A percentile compares a stretch with the other conserved stretches of the same genome.
phyloP scores from a whole-genome alignment of 1,140 invertebrate species.

The Drosophila chauvacae region DNA sequence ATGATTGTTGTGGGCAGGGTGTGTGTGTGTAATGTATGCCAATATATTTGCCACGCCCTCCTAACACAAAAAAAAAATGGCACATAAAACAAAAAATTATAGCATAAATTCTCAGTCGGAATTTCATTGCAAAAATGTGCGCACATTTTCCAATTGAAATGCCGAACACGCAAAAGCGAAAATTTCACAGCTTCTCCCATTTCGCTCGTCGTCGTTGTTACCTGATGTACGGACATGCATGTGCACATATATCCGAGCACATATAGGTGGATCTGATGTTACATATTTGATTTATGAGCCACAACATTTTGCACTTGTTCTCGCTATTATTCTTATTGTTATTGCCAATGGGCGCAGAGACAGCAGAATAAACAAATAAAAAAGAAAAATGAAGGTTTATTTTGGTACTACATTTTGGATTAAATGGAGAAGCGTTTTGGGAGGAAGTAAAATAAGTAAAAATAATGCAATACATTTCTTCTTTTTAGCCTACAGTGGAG shows the following conservation, averaged over 20 bases:
- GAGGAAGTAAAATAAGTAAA: not conserved
- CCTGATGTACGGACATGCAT: slow-evolving; percentile 26
- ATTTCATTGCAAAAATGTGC: slow-evolving; percentile 65
- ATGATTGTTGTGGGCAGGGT: slow-evolving; percentile 64
- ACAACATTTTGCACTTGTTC: slow-evolving; percentile 54
- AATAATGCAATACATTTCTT: not conserved
- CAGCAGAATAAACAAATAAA: slow-evolving; percentile 10
- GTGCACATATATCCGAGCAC: slow-evolving; percentile 1
- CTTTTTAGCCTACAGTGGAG: not conserved
- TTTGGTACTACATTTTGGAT: not conserved
- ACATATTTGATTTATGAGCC: slow-evolving; percentile 69
- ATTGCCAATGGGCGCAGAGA: slow-evolving; percentile 42
- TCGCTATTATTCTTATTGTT: slow-evolving; percentile 53
- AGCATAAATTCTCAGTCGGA: slow-evolving; percentile 61
- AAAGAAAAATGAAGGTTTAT: not conserved
- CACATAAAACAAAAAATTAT: slow-evolving; percentile 76
- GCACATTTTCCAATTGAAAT: slow-evolving; percentile 77
- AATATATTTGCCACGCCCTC: slow-evolving; percentile 50
- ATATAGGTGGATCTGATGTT: slow-evolving; percentile 50
- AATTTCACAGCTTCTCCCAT: slow-evolving; percentile 39
- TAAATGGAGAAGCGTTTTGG: not conserved
- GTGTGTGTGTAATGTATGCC: slow-evolving; percentile 23
- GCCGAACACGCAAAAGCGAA: slow-evolving; percentile 65
- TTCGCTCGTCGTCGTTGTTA: slow-evolving; percentile 19
- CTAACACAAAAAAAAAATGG: slow-evolving; percentile 51